phyloP scores from a whole-genome alignment of 2,113 vertebrate genomes.

The Acanthochromis polyacanthus region DNA sequence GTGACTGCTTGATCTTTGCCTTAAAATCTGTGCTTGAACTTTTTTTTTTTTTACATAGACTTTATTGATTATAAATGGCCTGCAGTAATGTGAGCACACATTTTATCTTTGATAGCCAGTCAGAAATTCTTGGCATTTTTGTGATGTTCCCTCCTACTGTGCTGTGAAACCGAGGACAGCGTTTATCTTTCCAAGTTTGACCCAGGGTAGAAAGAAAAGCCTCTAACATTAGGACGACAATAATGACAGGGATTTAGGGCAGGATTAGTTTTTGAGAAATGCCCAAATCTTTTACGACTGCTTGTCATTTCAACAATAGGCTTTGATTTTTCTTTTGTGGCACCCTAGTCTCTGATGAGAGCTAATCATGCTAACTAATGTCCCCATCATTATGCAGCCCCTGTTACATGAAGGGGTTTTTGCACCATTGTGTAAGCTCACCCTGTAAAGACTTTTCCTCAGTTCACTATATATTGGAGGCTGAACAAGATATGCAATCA shows the following conservation, averaged over 20 bases:
- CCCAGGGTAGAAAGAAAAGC: constrained; percentile 29
- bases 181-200: constrained; percentile 30
- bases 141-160: constrained; percentile 7
- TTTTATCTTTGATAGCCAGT: neutral
- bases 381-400: constrained; percentile 30
- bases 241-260: constrained; percentile 47
- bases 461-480: constrained; percentile 7
- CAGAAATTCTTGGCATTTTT: constrained; percentile 7
- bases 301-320: constrained; percentile 52
- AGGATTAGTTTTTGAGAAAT: constrained; percentile 37
- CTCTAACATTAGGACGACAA: constrained; percentile 27
- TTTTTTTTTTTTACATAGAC: neutral
- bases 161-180: neutral
- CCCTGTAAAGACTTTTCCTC: constrained; percentile 5
- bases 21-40: neutral
- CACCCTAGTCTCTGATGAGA: constrained; percentile 41
- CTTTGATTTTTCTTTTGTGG: constrained; percentile 50
- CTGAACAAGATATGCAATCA: constrained; percentile 38
- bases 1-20: neutral
- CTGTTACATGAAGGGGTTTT: constrained; percentile 8
- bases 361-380: constrained; percentile 46
- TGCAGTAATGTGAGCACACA: neutral
- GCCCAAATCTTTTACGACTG: neutral
- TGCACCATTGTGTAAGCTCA: constrained; percentile 5
- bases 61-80: neutral